These are phyloP conservation scores for Blastobasis adustella DNA, from an alignment of 2,888 invertebrate species.

Conservation along the genomic window DNA sequence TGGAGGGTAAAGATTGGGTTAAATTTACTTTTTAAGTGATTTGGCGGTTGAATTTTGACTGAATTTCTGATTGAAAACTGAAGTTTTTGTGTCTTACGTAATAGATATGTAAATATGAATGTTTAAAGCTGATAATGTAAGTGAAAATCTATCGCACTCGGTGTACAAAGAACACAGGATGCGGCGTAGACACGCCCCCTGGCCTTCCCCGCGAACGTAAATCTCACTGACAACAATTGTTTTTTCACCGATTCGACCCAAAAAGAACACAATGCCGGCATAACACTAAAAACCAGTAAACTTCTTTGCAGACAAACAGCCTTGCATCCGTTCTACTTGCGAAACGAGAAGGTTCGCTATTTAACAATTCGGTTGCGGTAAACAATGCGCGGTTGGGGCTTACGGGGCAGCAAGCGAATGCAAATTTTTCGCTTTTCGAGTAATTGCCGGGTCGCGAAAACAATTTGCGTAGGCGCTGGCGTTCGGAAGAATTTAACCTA, in stretches of 20 bases:
- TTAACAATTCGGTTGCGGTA: conserved; percentile 54
- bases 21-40: too few species aligned
- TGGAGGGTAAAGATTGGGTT: too few species aligned
- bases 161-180: background rate
- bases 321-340: conserved; percentile 44
- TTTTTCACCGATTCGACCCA: conserved; percentile 15
- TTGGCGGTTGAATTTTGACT: too few species aligned
- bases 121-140: too few species aligned
- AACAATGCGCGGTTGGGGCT: conserved; percentile 61
- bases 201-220: background rate
- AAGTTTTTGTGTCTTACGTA: too few species aligned
- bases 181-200: background rate
- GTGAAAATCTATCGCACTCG: too few species aligned
- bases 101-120: too few species aligned
- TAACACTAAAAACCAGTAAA: conserved; percentile 34
- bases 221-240: background rate
- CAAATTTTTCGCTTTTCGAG: conserved; percentile 51
- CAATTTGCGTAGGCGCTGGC: conserved; percentile 24
- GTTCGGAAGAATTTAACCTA: too few species aligned
- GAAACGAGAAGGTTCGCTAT: conserved; percentile 42
- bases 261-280: conserved; percentile 27
- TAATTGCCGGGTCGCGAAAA: conserved; percentile 38
- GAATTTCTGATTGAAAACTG: too few species aligned
- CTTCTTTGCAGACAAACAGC: conserved; percentile 26
- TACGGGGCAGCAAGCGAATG: conserved; percentile 44